Evolutionary conservation across 2,797 vertebrate genomes (phyloP), one percentile per base, ranked within the genome.

Genomic region (Artibeus lituratus): DNA sequence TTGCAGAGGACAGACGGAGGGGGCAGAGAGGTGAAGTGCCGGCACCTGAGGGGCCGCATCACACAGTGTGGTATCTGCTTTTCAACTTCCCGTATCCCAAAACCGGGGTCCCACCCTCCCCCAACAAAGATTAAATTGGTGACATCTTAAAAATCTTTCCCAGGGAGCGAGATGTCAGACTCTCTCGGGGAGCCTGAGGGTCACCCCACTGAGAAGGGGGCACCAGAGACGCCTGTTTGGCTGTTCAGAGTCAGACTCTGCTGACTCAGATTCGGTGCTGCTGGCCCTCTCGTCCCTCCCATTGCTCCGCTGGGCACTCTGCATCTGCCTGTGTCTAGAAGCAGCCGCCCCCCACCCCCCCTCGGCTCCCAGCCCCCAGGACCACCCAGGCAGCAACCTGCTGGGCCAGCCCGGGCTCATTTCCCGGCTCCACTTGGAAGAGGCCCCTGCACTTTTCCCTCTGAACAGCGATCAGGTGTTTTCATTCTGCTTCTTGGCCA

Each of bases 271-370:
- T 0, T 15, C 73, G 6, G 2, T 29, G 37, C 35, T 12, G 26
- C n/a, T 16, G n/a, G 22, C n/a, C 15, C 39, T 26, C 57, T 16
- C 4, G 51, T 42, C 26, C 37, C 24, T 57, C 26, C 78, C 1
- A 24, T 21, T 5, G 22, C 19, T 26, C 62, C 18, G 0, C 14
- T 0, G 42, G 15, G 26, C 44, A 39, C 39, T 4, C 39, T 16
- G 69, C 42, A 22, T 6, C 24, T 14, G 5, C 15, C 55, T 16
- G 55, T 1, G 18, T 39, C 10, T 7, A 70, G 15, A 24, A 21
- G 76, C 21, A 1, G 22, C 67, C 19, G 11, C 32, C n/a, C 21
- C 5, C 1, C 16, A 7, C 18, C 51, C 51, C 51, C 51, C 51
- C 51, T 51, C 5, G 51, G 19, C 26, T 44, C 26, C 14, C 49